Percentiles rank a stretch among this genome's conserved stretches.
phyloP scores from a whole-genome alignment of 2,888 invertebrate genomes.

The Latheticus oryzae region DNA sequence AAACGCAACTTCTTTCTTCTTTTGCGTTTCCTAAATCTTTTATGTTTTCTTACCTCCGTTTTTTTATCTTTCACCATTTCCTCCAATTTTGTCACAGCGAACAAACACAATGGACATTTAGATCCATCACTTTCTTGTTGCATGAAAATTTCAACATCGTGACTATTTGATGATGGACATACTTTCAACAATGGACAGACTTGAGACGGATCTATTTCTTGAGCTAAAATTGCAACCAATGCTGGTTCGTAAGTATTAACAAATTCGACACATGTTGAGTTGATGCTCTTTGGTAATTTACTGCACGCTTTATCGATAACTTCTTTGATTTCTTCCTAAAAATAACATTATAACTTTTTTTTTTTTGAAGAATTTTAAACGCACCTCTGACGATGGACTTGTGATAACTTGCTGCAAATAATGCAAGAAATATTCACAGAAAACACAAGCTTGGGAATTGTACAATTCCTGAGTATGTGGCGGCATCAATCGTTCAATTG shows the following conservation, averaged over 20 bases:
- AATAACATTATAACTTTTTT: conserved; percentile 23
- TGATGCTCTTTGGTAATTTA: conserved; percentile 73
- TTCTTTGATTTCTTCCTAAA: conserved; percentile 75
- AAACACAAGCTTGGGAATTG: conserved; percentile 73
- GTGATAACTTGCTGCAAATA: conserved; percentile 81
- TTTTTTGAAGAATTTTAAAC: too few relatives aligned
- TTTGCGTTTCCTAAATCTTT: background rate
- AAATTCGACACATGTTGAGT: conserved; percentile 78
- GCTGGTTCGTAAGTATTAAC: conserved; percentile 84
- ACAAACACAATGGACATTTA: conserved; percentile 85
- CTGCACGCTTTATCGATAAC: conserved; percentile 78
- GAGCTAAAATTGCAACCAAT: conserved; percentile 80
- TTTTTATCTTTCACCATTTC: conserved; percentile 77
- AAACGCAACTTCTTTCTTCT: conserved; percentile 14
- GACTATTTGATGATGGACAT: conserved; percentile 71
- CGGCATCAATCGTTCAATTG: conserved; percentile 68
- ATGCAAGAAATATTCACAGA: conserved; percentile 87
- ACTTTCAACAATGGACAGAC: conserved; percentile 80
- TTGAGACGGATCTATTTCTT: conserved; percentile 80
- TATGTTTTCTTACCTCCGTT: conserved; percentile 72
- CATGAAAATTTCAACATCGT: conserved; percentile 70
- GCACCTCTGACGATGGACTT: conserved; percentile 75
- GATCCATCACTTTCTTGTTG: conserved; percentile 67
- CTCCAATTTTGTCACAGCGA: conserved; percentile 83
- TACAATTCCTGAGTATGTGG: conserved; percentile 58